A percentile compares a stretch with the other conserved stretches of the same genome.
Evolutionary conservation across 2,113 vertebrate genomes (phyloP).

Genomic region (Neotoma lepida): DNA sequence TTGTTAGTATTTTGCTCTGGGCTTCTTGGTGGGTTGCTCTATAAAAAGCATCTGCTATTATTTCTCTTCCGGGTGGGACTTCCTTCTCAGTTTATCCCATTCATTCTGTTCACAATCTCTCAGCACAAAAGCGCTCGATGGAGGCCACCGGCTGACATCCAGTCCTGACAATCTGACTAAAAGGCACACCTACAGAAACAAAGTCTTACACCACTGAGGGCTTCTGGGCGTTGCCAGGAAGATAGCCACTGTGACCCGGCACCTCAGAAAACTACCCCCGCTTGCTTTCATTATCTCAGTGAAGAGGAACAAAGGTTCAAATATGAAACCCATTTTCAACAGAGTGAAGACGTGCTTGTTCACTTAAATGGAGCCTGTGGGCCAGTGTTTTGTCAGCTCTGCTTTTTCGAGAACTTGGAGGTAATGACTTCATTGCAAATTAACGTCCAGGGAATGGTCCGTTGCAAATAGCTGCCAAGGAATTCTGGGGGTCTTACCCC

Average conservation of each 20-base stretch:
- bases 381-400: not conserved
- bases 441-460: not conserved
- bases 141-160: not conserved
- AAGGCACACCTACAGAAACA: not conserved
- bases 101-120: not conserved
- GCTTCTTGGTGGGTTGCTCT: not conserved
- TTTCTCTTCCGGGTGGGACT: not conserved
- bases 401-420: not conserved
- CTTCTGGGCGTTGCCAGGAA: not conserved
- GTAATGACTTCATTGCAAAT: conserved; percentile 30
- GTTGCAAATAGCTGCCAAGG: not conserved
- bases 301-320: not conserved
- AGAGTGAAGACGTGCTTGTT: not conserved
- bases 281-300: not conserved
- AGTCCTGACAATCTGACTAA: not conserved
- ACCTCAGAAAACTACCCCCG: not conserved
- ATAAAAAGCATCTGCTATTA: not conserved
- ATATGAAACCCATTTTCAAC: not conserved
- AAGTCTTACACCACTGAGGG: not conserved
- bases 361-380: not conserved
- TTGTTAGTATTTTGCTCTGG: not conserved
- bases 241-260: not conserved
- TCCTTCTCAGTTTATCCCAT: not conserved
- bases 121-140: not conserved
- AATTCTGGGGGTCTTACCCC: conserved; percentile 27